A percentile compares a stretch with the other conserved stretches of the same genome.
Conservation (phyloP, 2,113 vertebrate genomes). For the Castor canadensis region DNA sequence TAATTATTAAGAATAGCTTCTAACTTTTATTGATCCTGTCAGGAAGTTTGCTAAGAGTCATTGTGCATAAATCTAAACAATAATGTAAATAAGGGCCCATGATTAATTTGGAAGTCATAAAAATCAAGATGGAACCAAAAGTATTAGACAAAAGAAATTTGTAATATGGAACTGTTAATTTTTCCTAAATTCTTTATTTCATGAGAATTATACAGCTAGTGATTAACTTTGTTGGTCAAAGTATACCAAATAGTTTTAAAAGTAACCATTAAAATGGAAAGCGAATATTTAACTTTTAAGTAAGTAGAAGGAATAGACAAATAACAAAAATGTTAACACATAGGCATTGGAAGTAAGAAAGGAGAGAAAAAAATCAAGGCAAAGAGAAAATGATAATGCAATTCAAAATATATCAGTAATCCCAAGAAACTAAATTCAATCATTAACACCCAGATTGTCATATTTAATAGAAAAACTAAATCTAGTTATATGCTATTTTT, state of each 20-base stretch:
- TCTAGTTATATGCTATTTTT: not conserved
- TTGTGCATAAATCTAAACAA: not conserved
- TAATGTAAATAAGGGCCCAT: constrained; percentile 19
- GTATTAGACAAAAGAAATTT: not conserved
- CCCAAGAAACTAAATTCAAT: constrained; percentile 8
- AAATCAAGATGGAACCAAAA: constrained; percentile 41
- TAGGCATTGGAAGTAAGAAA: not conserved
- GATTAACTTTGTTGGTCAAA: not conserved
- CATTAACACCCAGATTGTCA: constrained; percentile 31
- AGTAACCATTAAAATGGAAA: not conserved
- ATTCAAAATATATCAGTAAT: constrained; percentile 16
- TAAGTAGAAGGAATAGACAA: not conserved
- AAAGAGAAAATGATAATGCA: not conserved
- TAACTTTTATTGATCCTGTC: not conserved
- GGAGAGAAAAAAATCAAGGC: constrained; percentile 12
- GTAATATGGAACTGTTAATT: not conserved
- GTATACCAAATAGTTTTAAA: constrained; percentile 17
- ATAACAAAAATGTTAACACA: not conserved
- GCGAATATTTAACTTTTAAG: constrained; percentile 20
- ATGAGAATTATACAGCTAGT: not conserved
- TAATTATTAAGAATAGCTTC: not conserved
- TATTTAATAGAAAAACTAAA: constrained; percentile 18
- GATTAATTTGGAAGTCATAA: not conserved
- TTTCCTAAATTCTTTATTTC: constrained; percentile 30
- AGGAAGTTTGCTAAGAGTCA: not conserved